phyloP scores from a whole-genome alignment of 30 jellyfish, hydroid and myxozoan genomes.

The Morbakka virulenta region DNA sequence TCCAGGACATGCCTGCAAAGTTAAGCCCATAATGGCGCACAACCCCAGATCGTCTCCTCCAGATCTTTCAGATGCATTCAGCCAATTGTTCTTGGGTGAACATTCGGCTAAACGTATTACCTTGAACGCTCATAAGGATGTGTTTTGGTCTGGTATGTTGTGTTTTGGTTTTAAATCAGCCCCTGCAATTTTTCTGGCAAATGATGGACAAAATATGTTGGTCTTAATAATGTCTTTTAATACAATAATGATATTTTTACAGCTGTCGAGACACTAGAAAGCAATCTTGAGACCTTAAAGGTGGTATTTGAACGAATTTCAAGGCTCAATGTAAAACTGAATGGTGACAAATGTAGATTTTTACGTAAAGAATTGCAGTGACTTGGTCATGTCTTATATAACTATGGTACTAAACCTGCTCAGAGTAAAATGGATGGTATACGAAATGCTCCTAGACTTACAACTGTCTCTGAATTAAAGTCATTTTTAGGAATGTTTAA shows the following conservation, averaged over 20 bases:
- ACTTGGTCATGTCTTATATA: not conserved
- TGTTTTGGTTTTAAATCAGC: not conserved
- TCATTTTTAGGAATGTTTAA: not conserved
- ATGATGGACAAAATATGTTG: too few species aligned
- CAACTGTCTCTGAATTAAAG: not conserved
- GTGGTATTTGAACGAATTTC: not conserved
- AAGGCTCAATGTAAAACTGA: not conserved
- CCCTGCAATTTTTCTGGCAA: not conserved
- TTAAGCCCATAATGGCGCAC: too few species aligned
- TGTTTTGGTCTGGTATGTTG: not conserved
- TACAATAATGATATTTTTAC: not conserved
- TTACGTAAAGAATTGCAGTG: not conserved
- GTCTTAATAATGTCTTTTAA: not conserved
- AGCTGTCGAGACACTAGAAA: not conserved
- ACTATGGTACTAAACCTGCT: not conserved
- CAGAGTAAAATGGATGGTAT: not conserved
- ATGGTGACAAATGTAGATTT: not conserved
- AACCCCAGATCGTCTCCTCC: too few species aligned
- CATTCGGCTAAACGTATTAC: too few species aligned
- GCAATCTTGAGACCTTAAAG: not conserved
- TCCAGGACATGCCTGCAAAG: too few species aligned
- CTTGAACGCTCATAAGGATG: too few species aligned
- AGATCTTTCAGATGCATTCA: too few species aligned
- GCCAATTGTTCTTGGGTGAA: too few species aligned
- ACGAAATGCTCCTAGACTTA: not conserved